Base-by-base conservation (phyloP, 2,888 invertebrate genomes). In the Drosophila subsilvestris region DNA sequence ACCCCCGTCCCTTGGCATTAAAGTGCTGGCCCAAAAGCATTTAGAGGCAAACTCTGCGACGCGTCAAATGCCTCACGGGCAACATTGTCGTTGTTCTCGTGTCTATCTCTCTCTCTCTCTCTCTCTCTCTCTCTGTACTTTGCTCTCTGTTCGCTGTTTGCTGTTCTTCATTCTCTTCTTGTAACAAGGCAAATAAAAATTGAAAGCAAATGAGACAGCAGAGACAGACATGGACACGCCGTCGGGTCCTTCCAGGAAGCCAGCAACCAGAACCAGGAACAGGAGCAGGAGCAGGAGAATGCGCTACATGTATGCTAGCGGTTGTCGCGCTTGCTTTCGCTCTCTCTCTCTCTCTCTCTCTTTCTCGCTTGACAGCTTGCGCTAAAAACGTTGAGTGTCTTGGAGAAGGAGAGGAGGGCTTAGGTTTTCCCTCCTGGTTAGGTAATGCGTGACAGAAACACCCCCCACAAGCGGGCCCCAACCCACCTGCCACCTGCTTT, bases 131-230 rank as follows among this genome's bases (percentile, higher is more conserved):
- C 18, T 1, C 50, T 29, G n/a, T n/a, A n/a, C 27, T 8, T 8
- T 27, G 25, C 7, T n/a, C 57, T 37, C 18, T 18, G 6, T 37
- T 14, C 25, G 10, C 48, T 50, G 47, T 51, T 51, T 45, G 60
- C 47, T 58, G 29, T 42, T 63, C 55, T 50, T 63, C 48, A 50
- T 62, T 59, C 60, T 73, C 62, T 67, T 67, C 50, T 76, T 86
- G 86, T 83, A 80, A 86, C 88, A 87, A 74, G 88, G 80, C 80
- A 84, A 87, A 84, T 87, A 85, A 84, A 84, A 87, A 84, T 87
- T 82, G 88, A 82, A 84, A 84, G 83, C 84, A 86, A 87, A 86
- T 78, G 84, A 80, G 86, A 82, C 88, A 86, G 87, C 71, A 73
- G 83, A 74, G 78, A 87, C 85, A 69, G 60, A 78, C 79, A 70